A percentile compares a stretch with the other conserved stretches of the same genome.
These are phyloP conservation scores for Rhabdornis inornatus DNA, from an alignment of 2,113 vertebrate genomes.

Conservation along the genomic window DNA sequence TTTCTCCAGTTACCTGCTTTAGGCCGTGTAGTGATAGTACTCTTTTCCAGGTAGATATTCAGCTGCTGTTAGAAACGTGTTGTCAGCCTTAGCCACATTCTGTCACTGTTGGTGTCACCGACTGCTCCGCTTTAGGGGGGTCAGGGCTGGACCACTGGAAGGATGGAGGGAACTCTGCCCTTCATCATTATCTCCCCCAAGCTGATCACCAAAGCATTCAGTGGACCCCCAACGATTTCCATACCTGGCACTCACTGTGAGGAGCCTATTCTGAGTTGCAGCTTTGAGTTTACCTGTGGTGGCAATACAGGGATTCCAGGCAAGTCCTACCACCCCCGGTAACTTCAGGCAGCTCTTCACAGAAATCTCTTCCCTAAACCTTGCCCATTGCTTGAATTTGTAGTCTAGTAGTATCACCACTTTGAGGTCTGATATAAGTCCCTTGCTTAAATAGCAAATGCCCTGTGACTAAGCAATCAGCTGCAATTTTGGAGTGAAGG, in stretches of 20 bases:
- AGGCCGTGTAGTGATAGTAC: neutral
- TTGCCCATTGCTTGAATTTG: neutral
- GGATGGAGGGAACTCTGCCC: neutral
- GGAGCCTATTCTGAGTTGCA: neutral
- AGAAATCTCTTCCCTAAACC: neutral
- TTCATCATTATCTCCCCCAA: neutral
- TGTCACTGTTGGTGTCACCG: neutral
- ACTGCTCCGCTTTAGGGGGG: neutral
- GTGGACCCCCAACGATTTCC: neutral
- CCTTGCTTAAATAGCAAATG: neutral
- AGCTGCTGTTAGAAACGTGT: neutral
- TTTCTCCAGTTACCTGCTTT: neutral
- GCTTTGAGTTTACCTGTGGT: neutral
- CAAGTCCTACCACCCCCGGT: neutral
- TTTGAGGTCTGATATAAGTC: neutral
- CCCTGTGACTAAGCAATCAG: neutral
- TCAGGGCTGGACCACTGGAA: neutral
- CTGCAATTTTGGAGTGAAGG: neutral
- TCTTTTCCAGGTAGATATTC: neutral
- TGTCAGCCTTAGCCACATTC: neutral
- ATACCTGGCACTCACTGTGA: neutral
- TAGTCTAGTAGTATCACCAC: neutral
- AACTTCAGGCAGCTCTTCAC: neutral
- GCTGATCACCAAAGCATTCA: neutral
- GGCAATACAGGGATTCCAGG: neutral